A percentile compares a stretch with the other conserved stretches of the same genome.
Conservation (phyloP, 2,888 invertebrate genomes). For the Caradrina clavipalpis region DNA sequence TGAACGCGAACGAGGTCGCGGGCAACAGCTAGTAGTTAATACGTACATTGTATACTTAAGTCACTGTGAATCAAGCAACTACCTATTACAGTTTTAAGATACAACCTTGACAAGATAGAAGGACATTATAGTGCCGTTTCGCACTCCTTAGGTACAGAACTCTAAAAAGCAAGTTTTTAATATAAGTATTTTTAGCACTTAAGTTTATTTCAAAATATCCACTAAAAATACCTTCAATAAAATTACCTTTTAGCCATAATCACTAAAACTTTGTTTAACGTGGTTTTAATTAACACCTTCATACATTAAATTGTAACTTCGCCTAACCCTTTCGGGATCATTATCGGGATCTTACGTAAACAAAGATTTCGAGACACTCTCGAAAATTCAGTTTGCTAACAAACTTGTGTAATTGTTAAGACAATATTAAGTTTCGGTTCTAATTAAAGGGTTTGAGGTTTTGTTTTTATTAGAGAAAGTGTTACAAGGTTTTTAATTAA, state of each 20-base stretch:
- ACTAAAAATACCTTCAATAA: neutral
- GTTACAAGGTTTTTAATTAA: conserved; percentile 7
- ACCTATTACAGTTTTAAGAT: too few relatives aligned
- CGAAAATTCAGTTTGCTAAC: conserved; percentile 35
- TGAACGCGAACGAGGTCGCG: too few relatives aligned
- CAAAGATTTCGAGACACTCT: conserved; percentile 43
- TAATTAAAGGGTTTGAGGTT: conserved; percentile 39
- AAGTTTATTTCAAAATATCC: too few relatives aligned
- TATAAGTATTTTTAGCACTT: too few relatives aligned
- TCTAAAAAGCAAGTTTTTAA: too few relatives aligned
- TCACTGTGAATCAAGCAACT: too few relatives aligned
- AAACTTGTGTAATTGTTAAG: conserved; percentile 52
- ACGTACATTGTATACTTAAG: too few relatives aligned
- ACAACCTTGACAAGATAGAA: too few relatives aligned
- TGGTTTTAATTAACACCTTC: conserved; percentile 37
- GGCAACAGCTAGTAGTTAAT: too few relatives aligned
- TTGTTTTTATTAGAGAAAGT: conserved; percentile 36
- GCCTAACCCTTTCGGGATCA: conserved; percentile 9
- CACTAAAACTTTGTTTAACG: conserved; percentile 1
- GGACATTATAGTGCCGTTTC: too few relatives aligned
- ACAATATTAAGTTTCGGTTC: conserved; percentile 42
- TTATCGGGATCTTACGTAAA: conserved; percentile 40
- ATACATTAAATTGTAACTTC: conserved; percentile 22
- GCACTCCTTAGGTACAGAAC: too few relatives aligned
- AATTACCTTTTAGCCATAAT: conserved; percentile 5